Percentiles rank a stretch among this genome's conserved stretches.
Evolutionary conservation across 2,888 invertebrate species (phyloP).

Genomic region (Stramonita haemastoma): DNA sequence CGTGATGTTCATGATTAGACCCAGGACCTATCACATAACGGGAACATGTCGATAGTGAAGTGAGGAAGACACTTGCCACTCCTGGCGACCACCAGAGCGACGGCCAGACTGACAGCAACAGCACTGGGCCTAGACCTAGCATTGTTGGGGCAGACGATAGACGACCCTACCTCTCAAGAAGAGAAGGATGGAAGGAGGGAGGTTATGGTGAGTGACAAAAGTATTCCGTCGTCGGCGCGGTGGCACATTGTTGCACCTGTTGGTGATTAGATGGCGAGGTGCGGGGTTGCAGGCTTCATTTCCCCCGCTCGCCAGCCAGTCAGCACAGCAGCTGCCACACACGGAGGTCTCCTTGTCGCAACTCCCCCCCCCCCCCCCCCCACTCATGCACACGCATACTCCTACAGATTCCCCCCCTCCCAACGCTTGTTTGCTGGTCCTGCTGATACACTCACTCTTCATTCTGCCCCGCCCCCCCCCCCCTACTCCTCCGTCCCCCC

Average conservation of each 20-base stretch:
- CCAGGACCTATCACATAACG: too few species aligned
- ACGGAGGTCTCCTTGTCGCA: not conserved
- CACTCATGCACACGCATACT: too few species aligned
- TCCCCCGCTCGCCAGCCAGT: not conserved
- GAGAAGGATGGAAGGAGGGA: not conserved
- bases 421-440: too few species aligned
- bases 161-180: not conserved
- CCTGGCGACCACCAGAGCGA: too few species aligned
- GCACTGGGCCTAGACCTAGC: too few species aligned
- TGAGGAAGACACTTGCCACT: too few species aligned
- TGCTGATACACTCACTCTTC: not conserved
- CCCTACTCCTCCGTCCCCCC: too few species aligned
- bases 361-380: not conserved
- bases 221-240: constrained; percentile 19
- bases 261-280: constrained; percentile 32
- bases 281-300: constrained; percentile 20
- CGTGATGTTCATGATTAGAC: too few species aligned
- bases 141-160: too few species aligned
- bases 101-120: too few species aligned
- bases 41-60: too few species aligned
- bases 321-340: constrained; percentile 18
- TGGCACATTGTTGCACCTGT: constrained; percentile 39
- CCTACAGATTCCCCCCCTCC: too few species aligned
- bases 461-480: not conserved
- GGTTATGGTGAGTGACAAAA: constrained; percentile 4